Conservation (phyloP, 2,888 invertebrate species). For the Apotomis betuletana region DNA sequence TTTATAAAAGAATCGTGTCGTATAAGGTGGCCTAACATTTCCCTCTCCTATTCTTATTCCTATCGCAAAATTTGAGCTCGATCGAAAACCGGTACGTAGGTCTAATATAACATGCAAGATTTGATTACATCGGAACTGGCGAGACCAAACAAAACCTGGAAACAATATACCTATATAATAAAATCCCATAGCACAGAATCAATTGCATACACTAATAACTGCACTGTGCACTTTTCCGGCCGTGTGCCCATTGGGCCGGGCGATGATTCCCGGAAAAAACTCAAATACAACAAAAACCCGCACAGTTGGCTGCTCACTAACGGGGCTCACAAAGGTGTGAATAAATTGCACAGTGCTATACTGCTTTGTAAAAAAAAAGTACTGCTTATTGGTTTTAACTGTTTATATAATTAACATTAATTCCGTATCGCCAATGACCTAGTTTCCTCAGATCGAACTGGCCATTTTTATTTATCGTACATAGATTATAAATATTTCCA, state of each 20-base stretch:
- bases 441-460: too few species aligned
- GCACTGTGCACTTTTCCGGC: slow-evolving; percentile 23
- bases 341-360: slow-evolving; percentile 34
- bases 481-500: too few species aligned
- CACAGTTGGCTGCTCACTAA: slow-evolving; percentile 41
- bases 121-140: too few species aligned
- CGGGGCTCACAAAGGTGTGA: slow-evolving; percentile 35
- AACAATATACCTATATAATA: neutral
- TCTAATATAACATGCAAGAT: too few species aligned
- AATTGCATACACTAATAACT: slow-evolving; percentile 20
- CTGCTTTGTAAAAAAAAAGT: slow-evolving; percentile 20
- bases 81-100: too few species aligned
- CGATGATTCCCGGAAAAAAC: slow-evolving; percentile 38
- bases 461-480: too few species aligned
- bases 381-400: slow-evolving; percentile 30
- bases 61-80: too few species aligned
- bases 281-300: slow-evolving; percentile 29
- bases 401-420: slow-evolving; percentile 26
- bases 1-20: too few species aligned
- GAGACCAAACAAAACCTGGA: too few species aligned
- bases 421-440: neutral
- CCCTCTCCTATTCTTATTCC: too few species aligned
- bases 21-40: too few species aligned
- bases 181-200: neutral
- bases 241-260: slow-evolving; percentile 41